Conservation (phyloP, 2,113 vertebrate species). For the Percina caprodes region DNA sequence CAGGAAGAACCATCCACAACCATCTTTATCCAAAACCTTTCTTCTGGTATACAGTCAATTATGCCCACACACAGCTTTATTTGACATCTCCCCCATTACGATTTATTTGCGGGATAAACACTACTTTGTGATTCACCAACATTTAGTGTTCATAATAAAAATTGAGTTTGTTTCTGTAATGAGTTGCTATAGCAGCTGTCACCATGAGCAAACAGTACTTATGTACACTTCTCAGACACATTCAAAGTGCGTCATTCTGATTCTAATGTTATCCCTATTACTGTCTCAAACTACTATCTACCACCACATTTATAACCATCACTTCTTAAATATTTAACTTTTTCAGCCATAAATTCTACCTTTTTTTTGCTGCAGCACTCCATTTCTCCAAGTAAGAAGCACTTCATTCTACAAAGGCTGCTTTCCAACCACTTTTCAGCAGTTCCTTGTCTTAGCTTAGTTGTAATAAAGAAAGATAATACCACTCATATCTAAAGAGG, state of each 20-base stretch:
- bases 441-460: neutral
- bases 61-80: neutral
- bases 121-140: constrained; percentile 12
- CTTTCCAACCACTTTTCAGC: neutral
- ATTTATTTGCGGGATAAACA: constrained; percentile 20
- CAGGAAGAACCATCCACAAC: neutral
- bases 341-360: neutral
- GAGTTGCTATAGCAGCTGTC: constrained; percentile 21
- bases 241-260: constrained; percentile 8
- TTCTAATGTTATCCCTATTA: neutral
- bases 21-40: neutral
- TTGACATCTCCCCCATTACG: neutral
- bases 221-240: constrained; percentile 4
- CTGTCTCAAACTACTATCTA: neutral
- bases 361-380: neutral
- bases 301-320: neutral
- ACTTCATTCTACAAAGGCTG: neutral
- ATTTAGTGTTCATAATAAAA: constrained; percentile 28
- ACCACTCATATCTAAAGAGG: neutral
- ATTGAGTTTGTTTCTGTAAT: constrained; percentile 4
- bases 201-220: constrained; percentile 11
- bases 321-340: neutral
- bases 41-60: neutral
- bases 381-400: neutral
- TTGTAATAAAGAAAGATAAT: neutral